A percentile compares a stretch with the other conserved stretches of the same genome.
These are phyloP conservation scores for Cydia splendana DNA, from an alignment of 1,140 invertebrate genomes.

Conservation along the genomic window DNA sequence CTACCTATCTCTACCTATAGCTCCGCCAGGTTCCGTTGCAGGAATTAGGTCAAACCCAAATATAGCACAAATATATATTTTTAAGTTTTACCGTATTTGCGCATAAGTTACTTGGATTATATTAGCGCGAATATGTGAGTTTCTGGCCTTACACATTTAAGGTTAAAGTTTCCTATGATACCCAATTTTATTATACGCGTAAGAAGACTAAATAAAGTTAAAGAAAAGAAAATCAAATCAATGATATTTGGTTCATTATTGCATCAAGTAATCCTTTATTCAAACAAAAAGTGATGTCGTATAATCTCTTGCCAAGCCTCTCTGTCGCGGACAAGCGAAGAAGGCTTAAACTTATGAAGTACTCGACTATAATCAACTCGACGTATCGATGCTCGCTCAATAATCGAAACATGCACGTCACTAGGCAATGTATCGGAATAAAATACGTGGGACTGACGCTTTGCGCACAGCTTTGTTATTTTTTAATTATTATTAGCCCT, in stretches of 20 bases:
- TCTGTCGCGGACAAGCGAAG: constrained; percentile 39
- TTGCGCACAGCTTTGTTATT: not conserved
- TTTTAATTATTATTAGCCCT: not conserved
- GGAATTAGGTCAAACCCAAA: no score
- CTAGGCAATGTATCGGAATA: constrained; percentile 24
- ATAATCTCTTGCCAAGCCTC: constrained; percentile 43
- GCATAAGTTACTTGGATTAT: no score
- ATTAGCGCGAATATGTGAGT: no score
- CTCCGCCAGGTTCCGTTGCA: no score
- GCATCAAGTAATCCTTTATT: constrained; percentile 42
- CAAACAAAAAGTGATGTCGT: constrained; percentile 49
- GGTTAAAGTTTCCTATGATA: not conserved
- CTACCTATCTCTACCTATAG: no score
- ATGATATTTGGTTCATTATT: constrained; percentile 25
- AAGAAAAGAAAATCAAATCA: not conserved
- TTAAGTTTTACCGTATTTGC: no score
- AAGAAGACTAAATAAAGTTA: not conserved
- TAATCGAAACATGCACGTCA: constrained; percentile 59
- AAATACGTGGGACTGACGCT: constrained; percentile 18
- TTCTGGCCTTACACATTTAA: not conserved
- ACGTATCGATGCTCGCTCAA: constrained; percentile 58
- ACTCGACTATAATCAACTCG: constrained; percentile 58
- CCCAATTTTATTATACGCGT: not conserved
- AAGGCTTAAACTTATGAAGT: constrained; percentile 35
- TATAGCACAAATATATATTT: no score